Conservation (phyloP, 2,888 invertebrate species). For the Apocheima hispidaria region DNA sequence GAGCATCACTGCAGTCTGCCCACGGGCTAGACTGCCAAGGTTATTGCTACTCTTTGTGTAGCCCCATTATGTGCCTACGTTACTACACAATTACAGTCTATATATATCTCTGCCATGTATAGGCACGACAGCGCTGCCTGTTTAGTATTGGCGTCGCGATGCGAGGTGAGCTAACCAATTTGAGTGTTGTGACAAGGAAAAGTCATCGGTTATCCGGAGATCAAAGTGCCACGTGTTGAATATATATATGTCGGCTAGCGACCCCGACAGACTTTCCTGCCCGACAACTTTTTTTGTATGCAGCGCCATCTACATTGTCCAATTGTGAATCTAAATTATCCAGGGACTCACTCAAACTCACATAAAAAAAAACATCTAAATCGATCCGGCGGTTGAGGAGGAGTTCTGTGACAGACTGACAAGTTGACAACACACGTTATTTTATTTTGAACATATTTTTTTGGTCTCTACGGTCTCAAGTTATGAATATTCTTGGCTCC, state of each 20-base stretch:
- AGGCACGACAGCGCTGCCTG: slow-evolving; percentile 9
- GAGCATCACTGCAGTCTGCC: slow-evolving; percentile 37
- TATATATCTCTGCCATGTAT: slow-evolving; percentile 19
- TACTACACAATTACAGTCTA: slow-evolving; percentile 18
- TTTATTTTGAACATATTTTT: too few relatives aligned
- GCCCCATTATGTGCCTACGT: slow-evolving; percentile 28
- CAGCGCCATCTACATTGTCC: too few relatives aligned
- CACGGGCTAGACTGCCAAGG: slow-evolving; percentile 45
- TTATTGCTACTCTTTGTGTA: slow-evolving; percentile 39
- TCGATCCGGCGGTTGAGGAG: too few relatives aligned
- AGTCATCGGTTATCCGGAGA: slow-evolving; percentile 11
- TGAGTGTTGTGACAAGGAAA: slow-evolving; percentile 11
- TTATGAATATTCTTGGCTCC: too few relatives aligned
- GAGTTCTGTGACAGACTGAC: too few relatives aligned
- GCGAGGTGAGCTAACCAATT: slow-evolving; percentile 11
- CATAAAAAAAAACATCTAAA: too few relatives aligned
- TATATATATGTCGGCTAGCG: not conserved
- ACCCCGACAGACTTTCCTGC: too few relatives aligned
- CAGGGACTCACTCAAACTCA: too few relatives aligned
- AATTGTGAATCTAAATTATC: too few relatives aligned
- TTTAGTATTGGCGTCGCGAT: slow-evolving; percentile 21
- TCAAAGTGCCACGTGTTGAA: slow-evolving; percentile 7
- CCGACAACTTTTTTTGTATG: too few relatives aligned
- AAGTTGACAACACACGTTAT: too few relatives aligned
- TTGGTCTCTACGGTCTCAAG: too few relatives aligned